Base-by-base conservation (phyloP, 2,888 invertebrate genomes). In the Cosmorhoe ocellata region DNA sequence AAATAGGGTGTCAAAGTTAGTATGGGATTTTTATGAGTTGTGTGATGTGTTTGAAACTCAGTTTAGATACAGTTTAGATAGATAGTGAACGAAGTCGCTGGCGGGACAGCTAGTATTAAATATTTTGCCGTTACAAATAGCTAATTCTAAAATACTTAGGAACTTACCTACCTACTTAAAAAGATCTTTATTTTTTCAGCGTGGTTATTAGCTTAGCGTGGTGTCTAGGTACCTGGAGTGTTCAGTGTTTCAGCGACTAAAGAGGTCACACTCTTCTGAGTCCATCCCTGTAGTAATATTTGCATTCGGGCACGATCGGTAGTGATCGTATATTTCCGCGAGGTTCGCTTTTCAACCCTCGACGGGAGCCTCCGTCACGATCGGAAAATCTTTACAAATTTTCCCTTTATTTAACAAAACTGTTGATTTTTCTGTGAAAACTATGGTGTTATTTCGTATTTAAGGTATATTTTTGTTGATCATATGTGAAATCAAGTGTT, bases 291-390 rank as follows among this genome's bases (percentile, higher is more conserved):
- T 51, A 22, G 37, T 52, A 30, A 51, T 69, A 81, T 88, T 84
- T 84, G 81, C 81, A 84, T 81, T 90, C 89, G 90, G 82, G 51
- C 37, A 56, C 34, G 59, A 58, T 89, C 89, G 89, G 79, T 55
- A 56, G 40, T 51, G 61, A 63, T 88, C 90, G 90, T 76, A 73
- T 70, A 76, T 80, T 86, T 89, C 82, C 89, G 88, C 66, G 51
- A 69, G 66, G 71, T 67, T 77, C 74, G 79, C 78, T 71, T 76
- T 81, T 67, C 84, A 84, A 81, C 87, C 88, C 89, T 79, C 74
- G 74, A 69, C 74, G 74, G 74, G 72, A 85, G 84, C 75, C 79
- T 82, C 73, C 67, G 74, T 71, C 67, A 70, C 74, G 71, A 74
- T 66, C 72, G 74, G 76, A 74, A 86, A 86, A 81, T 82, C 83